Percentiles rank a stretch among this genome's conserved stretches.
These are phyloP conservation scores for Pseudococcus longispinus DNA, from an alignment of 2,888 invertebrate species.

Conservation along the genomic window DNA sequence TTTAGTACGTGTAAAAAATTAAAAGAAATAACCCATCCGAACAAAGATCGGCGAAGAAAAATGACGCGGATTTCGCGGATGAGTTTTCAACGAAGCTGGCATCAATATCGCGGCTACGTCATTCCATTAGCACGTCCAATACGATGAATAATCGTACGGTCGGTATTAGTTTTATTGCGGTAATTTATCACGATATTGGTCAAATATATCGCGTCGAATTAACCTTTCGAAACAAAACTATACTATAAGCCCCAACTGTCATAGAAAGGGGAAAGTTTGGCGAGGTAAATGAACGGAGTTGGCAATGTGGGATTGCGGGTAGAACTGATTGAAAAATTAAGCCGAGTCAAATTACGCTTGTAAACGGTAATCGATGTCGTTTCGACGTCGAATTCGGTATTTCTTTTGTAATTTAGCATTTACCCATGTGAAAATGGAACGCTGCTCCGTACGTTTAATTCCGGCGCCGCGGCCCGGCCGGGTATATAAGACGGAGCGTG, in stretches of 20 bases:
- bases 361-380: neutral
- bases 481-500: neutral
- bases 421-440: neutral
- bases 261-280: neutral
- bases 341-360: neutral
- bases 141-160: neutral
- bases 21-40: too few relatives aligned
- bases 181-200: neutral
- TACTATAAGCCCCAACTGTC: neutral
- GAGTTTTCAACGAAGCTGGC: too few relatives aligned
- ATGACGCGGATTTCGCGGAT: too few relatives aligned
- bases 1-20: too few relatives aligned
- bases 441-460: neutral
- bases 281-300: neutral
- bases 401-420: neutral
- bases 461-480: neutral
- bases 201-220: neutral
- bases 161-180: constrained; percentile 2
- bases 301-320: neutral
- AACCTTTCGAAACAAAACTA: neutral
- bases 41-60: too few relatives aligned
- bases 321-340: neutral
- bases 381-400: neutral
- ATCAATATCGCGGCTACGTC: too few relatives aligned
- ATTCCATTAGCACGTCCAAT: neutral